Percentiles rank a stretch among this genome's conserved stretches.
Evolutionary conservation across 2,113 vertebrate genomes (phyloP).

Genomic region (Xerus inauris): DNA sequence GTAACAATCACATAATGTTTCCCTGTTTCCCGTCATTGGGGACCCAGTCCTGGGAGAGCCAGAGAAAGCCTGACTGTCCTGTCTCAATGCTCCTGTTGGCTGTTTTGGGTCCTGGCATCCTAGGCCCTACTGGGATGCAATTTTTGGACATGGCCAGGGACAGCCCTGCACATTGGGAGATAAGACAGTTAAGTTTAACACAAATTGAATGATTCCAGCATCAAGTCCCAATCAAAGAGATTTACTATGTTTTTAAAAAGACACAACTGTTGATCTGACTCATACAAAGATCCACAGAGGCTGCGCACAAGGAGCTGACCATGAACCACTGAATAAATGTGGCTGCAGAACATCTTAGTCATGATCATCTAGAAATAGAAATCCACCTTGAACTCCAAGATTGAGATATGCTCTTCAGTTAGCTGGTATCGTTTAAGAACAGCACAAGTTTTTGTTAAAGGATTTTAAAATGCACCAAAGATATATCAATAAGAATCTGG

Average conservation of each 20-base stretch:
- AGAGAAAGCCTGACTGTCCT: conserved; percentile 78
- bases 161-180: conserved; percentile 84
- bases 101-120: conserved; percentile 79
- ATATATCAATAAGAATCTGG: not conserved
- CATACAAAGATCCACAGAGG: conserved; percentile 81
- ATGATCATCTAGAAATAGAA: not conserved
- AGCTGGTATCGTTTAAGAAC: not conserved
- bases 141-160: conserved; percentile 83
- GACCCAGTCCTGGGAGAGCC: not conserved
- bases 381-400: not conserved
- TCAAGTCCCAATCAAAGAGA: conserved; percentile 87
- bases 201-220: conserved; percentile 87
- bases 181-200: conserved; percentile 87
- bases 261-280: conserved; percentile 86
- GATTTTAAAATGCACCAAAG: not conserved
- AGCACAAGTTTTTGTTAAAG: not conserved
- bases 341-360: conserved; percentile 6
- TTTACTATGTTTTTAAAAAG: conserved; percentile 87
- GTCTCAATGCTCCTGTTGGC: conserved; percentile 77
- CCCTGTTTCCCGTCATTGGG: conserved; percentile 68
- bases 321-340: conserved; percentile 72
- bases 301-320: conserved; percentile 61
- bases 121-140: conserved; percentile 74
- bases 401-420: conserved; percentile 4
- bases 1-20: conserved; percentile 25